Evolutionary conservation across 2,113 vertebrate genomes (phyloP), one percentile per base, ranked within the genome.

Genomic region (Eidolon helvum): DNA sequence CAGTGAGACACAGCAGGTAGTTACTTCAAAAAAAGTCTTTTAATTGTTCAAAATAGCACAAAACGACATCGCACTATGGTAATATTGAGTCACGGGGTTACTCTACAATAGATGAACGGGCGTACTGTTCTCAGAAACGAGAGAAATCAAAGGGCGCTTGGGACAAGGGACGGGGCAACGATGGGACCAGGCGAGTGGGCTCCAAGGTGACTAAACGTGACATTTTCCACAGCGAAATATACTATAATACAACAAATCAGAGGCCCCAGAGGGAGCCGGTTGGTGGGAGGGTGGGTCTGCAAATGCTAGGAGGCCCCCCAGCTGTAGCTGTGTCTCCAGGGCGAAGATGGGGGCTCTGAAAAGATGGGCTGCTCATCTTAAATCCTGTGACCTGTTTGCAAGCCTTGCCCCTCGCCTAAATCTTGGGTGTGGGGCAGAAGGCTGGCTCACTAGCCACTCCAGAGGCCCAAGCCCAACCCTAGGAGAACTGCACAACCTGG

Each of bases 21-120:
- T 97, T 95, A 97, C 96, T 98, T 98, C 97, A 97, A 98, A 98
- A 98, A 98, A 98, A 94, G 85, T 97, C 96, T 97, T 98, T 98
- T 98, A 98, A 98, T 98, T 98, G 98, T 98, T 98, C 98, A 98
- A 98, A 98, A 98, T 98, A 98, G 98, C 98, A 98, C 98, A 98
- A 98, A 98, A 98, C 97, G 96, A 98, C 98, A 98, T 98, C 98
- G 97, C 98, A 98, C 98, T 98, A 97, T 98, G 97, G 97, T 98
- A 97, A 98, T 98, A 98, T 97, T 97, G 97, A 97, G 96, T 98
- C 98, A 98, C 96, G 95, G 95, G 95, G 90, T 97, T 97, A 96
- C 98, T 97, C 98, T 98, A 98, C 98, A 98, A 97, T 98, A 98
- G 97, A 95, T 98, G 98, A 91, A 97, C n/a, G 72, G 96, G 95